These are phyloP conservation scores for Artemia franciscana DNA, from an alignment of 1,140 invertebrate species.

Conservation along the genomic window DNA sequence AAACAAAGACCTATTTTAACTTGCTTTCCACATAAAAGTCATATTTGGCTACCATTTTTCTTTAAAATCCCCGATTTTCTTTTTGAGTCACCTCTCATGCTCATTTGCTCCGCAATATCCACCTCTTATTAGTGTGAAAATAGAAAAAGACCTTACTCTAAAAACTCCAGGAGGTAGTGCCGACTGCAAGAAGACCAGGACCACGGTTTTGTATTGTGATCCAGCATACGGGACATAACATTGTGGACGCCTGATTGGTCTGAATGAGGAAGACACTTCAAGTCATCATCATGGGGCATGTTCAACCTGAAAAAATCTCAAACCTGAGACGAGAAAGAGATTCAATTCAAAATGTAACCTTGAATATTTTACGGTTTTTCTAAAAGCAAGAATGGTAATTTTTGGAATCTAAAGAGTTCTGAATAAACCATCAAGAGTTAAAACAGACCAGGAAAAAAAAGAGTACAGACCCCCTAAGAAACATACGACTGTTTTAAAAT, in stretches of 20 bases:
- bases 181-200: slow-evolving; percentile 68
- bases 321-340: background rate
- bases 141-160: slow-evolving; percentile 46
- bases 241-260: slow-evolving; percentile 26
- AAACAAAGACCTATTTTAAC: no score
- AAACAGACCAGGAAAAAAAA: background rate
- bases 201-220: slow-evolving; percentile 65
- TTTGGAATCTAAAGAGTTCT: background rate
- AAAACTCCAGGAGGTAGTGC: slow-evolving; percentile 57
- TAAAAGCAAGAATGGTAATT: background rate
- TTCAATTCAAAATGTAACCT: background rate
- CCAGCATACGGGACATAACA: slow-evolving; percentile 60
- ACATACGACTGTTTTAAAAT: no score
- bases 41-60: no score
- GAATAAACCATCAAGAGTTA: background rate
- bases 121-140: no score
- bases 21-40: no score
- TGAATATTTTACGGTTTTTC: background rate
- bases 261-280: slow-evolving; percentile 34
- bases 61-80: no score
- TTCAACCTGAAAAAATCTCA: slow-evolving; percentile 34
- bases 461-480: background rate
- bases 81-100: no score
- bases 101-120: no score
- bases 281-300: slow-evolving; percentile 63